Percentiles rank a stretch among this genome's conserved stretches.
These are phyloP conservation scores for Corvus hawaiiensis DNA, from an alignment of 2,113 vertebrate genomes.

Conservation along the genomic window DNA sequence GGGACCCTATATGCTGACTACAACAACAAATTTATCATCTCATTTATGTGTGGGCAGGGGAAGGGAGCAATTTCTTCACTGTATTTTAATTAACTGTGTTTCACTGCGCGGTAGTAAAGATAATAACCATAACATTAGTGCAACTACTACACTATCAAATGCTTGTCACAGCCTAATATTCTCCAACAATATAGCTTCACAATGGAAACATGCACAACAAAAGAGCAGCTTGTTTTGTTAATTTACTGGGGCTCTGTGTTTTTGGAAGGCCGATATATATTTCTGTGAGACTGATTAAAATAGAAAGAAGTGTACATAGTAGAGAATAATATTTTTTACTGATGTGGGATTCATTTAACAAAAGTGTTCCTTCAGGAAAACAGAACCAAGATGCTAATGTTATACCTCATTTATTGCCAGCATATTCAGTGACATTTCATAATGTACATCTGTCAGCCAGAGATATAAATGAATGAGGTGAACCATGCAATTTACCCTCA, in stretches of 20 bases:
- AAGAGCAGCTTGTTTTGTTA: constrained; percentile 55
- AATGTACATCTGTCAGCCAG: constrained; percentile 87
- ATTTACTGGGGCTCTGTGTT: constrained; percentile 1
- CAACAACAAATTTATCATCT: constrained; percentile 33
- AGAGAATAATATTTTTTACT: constrained; percentile 71
- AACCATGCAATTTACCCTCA: constrained; percentile 81
- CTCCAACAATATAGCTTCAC: constrained; percentile 10
- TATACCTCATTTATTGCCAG: constrained; percentile 82
- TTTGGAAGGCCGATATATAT: constrained; percentile 32
- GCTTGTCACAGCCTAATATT: constrained; percentile 26
- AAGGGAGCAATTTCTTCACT: constrained; percentile 28
- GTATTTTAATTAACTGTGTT: constrained; percentile 62
- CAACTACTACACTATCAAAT: constrained; percentile 10
- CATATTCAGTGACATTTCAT: constrained; percentile 85
- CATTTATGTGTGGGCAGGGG: not conserved
- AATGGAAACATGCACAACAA: constrained; percentile 8
- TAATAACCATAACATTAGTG: constrained; percentile 52
- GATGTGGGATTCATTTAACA: constrained; percentile 78
- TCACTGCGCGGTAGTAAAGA: constrained; percentile 16
- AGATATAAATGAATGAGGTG: constrained; percentile 82
- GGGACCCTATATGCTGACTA: constrained; percentile 13
- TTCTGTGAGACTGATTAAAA: constrained; percentile 44
- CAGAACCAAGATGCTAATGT: constrained; percentile 79
- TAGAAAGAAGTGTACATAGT: constrained; percentile 25
- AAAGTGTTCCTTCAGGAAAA: constrained; percentile 76